phyloP scores from a whole-genome alignment of 2,797 vertebrate species.

The Aratinga solstitialis region DNA sequence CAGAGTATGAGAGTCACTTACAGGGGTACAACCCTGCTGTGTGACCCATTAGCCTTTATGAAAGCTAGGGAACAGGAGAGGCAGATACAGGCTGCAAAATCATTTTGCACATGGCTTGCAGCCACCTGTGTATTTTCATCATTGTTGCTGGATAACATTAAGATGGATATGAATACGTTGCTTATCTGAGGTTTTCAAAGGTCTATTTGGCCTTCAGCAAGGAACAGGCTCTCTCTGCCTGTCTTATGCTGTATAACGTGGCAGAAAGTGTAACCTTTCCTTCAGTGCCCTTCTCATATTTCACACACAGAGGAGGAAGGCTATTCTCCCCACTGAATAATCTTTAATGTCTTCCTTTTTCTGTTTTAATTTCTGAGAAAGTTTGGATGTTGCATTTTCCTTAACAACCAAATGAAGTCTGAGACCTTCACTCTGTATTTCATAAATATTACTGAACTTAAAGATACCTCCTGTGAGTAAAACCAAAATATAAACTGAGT shows the following conservation, averaged over 20 bases:
- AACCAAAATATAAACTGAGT: not conserved
- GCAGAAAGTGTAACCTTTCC: not conserved
- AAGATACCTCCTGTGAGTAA: not conserved
- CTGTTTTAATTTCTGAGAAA: slow-evolving; percentile 4
- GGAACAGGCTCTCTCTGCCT: not conserved
- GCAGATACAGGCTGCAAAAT: not conserved
- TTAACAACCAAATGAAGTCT: not conserved
- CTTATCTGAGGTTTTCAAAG: not conserved
- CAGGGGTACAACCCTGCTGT: not conserved
- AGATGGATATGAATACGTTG: not conserved
- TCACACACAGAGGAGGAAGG: not conserved
- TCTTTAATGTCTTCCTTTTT: not conserved
- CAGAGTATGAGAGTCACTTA: not conserved
- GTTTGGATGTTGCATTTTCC: not conserved
- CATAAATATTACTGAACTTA: not conserved
- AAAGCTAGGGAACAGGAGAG: not conserved
- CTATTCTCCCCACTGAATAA: not conserved
- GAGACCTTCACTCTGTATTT: not conserved
- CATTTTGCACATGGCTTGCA: not conserved
- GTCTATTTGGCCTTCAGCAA: not conserved
- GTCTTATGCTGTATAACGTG: not conserved
- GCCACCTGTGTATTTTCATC: not conserved
- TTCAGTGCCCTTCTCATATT: not conserved
- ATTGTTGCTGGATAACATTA: not conserved
- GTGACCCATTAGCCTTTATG: not conserved